These are phyloP conservation scores for Megatriorchis doriae DNA, from an alignment of 2,113 vertebrate species.

Conservation along the genomic window DNA sequence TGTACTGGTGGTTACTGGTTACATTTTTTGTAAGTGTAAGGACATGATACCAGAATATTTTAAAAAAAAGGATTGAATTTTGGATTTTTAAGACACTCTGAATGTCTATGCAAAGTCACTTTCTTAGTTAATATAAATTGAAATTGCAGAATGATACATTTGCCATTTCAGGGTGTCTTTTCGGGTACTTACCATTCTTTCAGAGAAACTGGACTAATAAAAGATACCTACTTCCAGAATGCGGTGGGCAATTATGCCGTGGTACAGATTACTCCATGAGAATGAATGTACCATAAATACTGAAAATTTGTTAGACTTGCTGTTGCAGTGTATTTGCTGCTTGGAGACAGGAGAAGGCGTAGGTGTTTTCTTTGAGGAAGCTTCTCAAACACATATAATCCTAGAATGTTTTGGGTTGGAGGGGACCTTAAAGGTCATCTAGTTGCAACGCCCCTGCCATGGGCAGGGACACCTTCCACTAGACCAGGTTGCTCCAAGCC, in stretches of 20 bases:
- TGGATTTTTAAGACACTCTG: neutral
- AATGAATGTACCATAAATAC: neutral
- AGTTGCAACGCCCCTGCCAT: fast-evolving
- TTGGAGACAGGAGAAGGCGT: neutral
- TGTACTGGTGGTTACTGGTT: neutral
- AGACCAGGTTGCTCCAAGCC: neutral
- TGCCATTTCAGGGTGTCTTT: neutral
- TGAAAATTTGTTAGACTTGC: neutral
- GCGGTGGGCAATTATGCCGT: neutral
- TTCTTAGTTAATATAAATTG: neutral
- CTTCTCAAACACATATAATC: fast-evolving
- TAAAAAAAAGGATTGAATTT: neutral
- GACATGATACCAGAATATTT: neutral
- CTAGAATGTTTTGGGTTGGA: neutral
- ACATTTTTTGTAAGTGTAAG: neutral
- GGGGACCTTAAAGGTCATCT: fast-evolving
- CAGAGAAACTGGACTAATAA: neutral
- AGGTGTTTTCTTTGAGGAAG: neutral
- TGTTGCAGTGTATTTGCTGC: neutral
- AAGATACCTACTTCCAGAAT: neutral
- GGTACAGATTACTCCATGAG: neutral
- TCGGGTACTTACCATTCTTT: neutral
- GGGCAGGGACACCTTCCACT: neutral
- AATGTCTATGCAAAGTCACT: neutral
- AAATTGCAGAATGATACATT: neutral